A percentile compares a stretch with the other conserved stretches of the same genome.
phyloP scores from a whole-genome alignment of 2,797 vertebrate species.

The Gymnothorax reevesii region DNA sequence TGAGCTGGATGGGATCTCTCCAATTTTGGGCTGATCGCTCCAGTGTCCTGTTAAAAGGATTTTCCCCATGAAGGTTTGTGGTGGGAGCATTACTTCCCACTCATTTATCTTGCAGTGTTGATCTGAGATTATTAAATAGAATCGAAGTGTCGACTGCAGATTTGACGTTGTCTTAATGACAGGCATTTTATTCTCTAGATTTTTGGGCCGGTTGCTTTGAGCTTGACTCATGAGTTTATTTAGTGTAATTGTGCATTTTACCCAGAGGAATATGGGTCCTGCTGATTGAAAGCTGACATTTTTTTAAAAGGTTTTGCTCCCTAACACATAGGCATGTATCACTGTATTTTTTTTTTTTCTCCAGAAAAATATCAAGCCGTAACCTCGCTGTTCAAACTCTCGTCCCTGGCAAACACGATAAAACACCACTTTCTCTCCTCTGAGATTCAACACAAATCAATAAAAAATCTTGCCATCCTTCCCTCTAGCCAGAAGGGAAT shows the following conservation, averaged over 20 bases:
- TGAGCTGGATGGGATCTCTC: background rate
- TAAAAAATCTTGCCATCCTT: background rate
- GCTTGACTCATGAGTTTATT: background rate
- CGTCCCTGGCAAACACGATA: background rate
- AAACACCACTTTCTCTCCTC: constrained; percentile 1
- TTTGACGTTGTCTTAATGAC: constrained; percentile 12
- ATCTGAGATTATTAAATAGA: constrained; percentile 26
- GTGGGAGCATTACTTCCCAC: background rate
- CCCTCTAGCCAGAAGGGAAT: background rate
- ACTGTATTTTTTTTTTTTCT: background rate
- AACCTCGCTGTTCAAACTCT: background rate
- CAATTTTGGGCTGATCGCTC: constrained; percentile 34
- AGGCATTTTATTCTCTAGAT: background rate
- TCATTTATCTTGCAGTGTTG: constrained; percentile 17
- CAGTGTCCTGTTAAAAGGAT: constrained; percentile 43
- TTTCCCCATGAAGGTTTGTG: constrained; percentile 30
- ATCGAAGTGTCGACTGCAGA: constrained; percentile 9
- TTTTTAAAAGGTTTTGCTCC: background rate
- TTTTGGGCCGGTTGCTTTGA: background rate
- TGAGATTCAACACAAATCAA: background rate
- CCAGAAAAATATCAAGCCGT: background rate
- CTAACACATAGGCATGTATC: background rate
- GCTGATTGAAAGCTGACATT: background rate
- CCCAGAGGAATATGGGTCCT: background rate
- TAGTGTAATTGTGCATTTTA: background rate